These are phyloP conservation scores for Bufo bufo DNA, from an alignment of 2,113 vertebrate species.

Conservation along the genomic window DNA sequence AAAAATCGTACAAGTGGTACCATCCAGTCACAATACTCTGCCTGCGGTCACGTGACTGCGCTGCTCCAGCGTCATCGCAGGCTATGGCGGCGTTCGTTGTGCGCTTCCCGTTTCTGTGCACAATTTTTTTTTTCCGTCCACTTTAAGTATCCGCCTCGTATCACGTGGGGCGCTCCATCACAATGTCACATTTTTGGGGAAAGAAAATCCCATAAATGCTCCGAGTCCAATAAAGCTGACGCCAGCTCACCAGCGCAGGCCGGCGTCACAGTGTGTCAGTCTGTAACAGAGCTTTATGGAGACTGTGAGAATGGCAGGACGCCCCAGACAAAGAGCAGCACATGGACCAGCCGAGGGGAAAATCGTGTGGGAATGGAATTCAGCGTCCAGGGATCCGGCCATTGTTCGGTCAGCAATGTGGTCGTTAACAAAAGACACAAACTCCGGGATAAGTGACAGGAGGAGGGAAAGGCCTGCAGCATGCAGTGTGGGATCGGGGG, in stretches of 20 bases:
- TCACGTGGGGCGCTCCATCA: too few species aligned
- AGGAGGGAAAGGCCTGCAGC: conserved; percentile 34
- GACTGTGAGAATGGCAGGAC: background rate
- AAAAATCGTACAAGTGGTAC: too few species aligned
- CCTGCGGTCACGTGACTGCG: too few species aligned
- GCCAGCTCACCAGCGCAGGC: background rate
- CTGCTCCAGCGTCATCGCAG: too few species aligned
- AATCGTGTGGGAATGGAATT: conserved; percentile 44
- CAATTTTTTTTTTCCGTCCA: too few species aligned
- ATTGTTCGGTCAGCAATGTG: conserved; percentile 21
- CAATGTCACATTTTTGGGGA: background rate
- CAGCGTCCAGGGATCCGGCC: conserved; percentile 30
- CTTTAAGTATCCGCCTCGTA: too few species aligned
- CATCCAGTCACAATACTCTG: too few species aligned
- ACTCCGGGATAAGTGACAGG: background rate
- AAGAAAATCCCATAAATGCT: background rate
- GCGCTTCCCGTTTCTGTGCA: too few species aligned
- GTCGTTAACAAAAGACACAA: conserved; percentile 29
- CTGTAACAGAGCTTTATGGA: background rate
- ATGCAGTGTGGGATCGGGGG: background rate
- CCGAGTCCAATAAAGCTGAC: background rate
- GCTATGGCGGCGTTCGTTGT: too few species aligned
- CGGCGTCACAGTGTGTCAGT: background rate
- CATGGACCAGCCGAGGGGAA: background rate
- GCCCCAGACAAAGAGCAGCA: background rate